Evolutionary conservation across 2,797 vertebrate species (phyloP).

Genomic region (Phrynocephalus guinanensis): DNA sequence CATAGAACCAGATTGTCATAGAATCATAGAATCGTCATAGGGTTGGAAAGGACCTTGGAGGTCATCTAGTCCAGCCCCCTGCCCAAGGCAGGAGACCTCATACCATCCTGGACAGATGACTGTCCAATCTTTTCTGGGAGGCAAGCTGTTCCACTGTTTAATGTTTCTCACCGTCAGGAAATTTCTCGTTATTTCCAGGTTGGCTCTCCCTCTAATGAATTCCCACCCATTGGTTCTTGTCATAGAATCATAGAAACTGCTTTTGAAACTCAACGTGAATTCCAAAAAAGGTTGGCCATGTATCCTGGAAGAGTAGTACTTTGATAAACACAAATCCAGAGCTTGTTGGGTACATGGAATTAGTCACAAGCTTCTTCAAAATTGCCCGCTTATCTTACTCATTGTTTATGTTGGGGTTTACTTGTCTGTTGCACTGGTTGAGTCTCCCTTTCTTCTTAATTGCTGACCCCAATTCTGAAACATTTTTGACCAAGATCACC

Average conservation of each 20-base stretch:
- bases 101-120: too few species aligned
- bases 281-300: background rate
- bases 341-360: background rate
- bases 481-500: slow-evolving; percentile 23
- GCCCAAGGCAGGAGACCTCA: too few species aligned
- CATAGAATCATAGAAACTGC: background rate
- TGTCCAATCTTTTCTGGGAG: too few species aligned
- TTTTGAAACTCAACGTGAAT: background rate
- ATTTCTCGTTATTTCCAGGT: too few species aligned
- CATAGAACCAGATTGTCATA: too few species aligned
- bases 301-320: background rate
- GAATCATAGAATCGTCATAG: too few species aligned
- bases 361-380: background rate
- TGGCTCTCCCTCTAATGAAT: too few species aligned
- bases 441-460: slow-evolving; percentile 26
- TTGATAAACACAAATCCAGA: background rate
- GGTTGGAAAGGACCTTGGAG: too few species aligned
- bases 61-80: too few species aligned
- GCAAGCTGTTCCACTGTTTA: too few species aligned
- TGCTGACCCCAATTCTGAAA: slow-evolving; percentile 42
- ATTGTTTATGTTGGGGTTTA: background rate
- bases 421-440: background rate
- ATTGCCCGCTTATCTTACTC: background rate
- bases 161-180: too few species aligned
- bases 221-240: too few species aligned